Evolutionary conservation across 2,888 invertebrate genomes (phyloP), one percentile per base, ranked within the genome.

Genomic region (Phortica magna): DNA sequence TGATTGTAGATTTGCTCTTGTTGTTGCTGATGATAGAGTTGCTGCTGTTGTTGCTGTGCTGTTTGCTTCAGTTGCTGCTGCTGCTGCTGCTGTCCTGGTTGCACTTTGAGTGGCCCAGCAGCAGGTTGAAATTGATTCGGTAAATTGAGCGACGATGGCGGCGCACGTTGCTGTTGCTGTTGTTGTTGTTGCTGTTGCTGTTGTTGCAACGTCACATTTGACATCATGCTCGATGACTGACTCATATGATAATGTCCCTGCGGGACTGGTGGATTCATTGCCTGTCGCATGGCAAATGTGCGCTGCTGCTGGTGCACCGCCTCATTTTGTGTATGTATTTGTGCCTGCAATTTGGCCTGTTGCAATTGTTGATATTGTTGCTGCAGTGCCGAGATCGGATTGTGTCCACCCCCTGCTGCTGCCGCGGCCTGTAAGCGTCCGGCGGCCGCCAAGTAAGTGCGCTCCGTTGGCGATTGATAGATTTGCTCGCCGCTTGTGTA

Each of bases 291-390:
- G 65, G 94, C 94, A 89, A 94, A 94, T 73, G 94, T 94, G 78
- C 94, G 93, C 82, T 94, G 94, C 86, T 94, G 94, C 81, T 94
- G 93, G 91, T 94, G 93, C 82, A 93, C 93, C 39, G 94, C 94
- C 85, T 94, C 94, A 82, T 93, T 94, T 81, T 94, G 94, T 80
- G 94, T 94, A 81, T 93, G 94, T 85, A 94, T 90, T 88, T 94
- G 94, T 57, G 94, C 94, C 82, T 94, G 94, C 81, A 94, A 89
- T 89, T 94, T 94, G 92, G 94, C 94, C 89, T 94, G 94, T 84
- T 94, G 94, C 81, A 94, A 91, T 89, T 94, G 94, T 83, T 94
- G 94, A 80, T 94, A 94, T 84, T 94, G 94, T 81, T 93, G 92
- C 82, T 94, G 92, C 82, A 94, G 89, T 12, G 89, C 87, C 14